Evolutionary conservation across 1,140 invertebrate genomes (phyloP).

Genomic region (Babylonia areolata): DNA sequence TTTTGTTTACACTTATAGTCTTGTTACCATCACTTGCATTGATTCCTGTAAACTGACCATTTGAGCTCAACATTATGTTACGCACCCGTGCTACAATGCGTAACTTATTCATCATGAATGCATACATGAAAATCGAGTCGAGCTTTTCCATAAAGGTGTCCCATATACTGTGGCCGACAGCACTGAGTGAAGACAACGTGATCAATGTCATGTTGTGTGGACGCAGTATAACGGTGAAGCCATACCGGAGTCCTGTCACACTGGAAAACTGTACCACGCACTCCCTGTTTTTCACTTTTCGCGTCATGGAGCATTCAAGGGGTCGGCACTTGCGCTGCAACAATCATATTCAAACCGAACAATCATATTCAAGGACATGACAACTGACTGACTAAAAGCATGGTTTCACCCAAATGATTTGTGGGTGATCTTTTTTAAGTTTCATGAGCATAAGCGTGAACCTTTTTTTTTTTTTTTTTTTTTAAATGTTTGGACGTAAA

Average conservation of each 20-base stretch:
- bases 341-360: too few species aligned
- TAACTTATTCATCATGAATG: not conserved
- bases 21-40: too few species aligned
- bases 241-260: not conserved
- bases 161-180: not conserved
- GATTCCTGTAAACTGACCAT: too few species aligned
- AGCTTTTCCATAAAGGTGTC: not conserved
- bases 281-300: not conserved
- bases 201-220: not conserved
- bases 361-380: too few species aligned
- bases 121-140: not conserved
- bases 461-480: too few species aligned
- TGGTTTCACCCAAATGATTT: too few species aligned
- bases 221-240: not conserved
- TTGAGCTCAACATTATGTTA: too few species aligned
- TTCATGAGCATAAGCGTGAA: too few species aligned
- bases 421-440: too few species aligned
- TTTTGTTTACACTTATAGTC: too few species aligned
- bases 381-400: too few species aligned
- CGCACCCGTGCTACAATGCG: not conserved
- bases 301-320: constrained; percentile 12
- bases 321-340: constrained; percentile 2
- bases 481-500: too few species aligned
- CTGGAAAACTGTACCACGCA: not conserved
- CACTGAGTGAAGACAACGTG: not conserved